Evolutionary conservation across 2,888 invertebrate genomes (phyloP).

Genomic region (Eurois occulta): DNA sequence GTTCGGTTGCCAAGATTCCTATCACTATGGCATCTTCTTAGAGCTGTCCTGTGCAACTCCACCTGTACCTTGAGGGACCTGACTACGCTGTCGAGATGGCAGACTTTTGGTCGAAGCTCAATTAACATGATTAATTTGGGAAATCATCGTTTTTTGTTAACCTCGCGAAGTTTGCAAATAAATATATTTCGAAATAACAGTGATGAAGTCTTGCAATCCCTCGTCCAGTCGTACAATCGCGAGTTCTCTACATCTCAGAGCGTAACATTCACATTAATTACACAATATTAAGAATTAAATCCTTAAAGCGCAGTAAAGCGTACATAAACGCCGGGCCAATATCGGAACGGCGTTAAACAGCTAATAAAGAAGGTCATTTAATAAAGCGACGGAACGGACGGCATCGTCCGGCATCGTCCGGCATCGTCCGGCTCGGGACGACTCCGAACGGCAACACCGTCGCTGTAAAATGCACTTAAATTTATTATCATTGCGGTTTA

Average conservation of each 20-base stretch:
- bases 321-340: slow-evolving; percentile 66
- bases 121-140: background rate
- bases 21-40: background rate
- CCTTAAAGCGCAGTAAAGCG: slow-evolving; percentile 61
- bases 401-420: slow-evolving; percentile 54
- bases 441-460: slow-evolving; percentile 59
- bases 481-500: slow-evolving; percentile 70
- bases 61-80: background rate
- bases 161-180: background rate
- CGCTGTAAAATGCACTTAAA: slow-evolving; percentile 63
- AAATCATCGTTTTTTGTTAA: background rate
- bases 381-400: slow-evolving; percentile 61
- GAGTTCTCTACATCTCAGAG: slow-evolving; percentile 32
- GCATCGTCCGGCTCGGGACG: slow-evolving; percentile 60
- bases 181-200: background rate
- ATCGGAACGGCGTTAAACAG: slow-evolving; percentile 67
- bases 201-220: background rate
- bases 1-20: background rate
- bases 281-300: slow-evolving; percentile 61
- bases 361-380: slow-evolving; percentile 69
- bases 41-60: background rate
- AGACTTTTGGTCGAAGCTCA: background rate
- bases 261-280: slow-evolving; percentile 59
- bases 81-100: background rate
- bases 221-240: background rate